Evolutionary conservation across 2,797 vertebrate genomes (phyloP).

Genomic region (Pachyuromys duprasi): DNA sequence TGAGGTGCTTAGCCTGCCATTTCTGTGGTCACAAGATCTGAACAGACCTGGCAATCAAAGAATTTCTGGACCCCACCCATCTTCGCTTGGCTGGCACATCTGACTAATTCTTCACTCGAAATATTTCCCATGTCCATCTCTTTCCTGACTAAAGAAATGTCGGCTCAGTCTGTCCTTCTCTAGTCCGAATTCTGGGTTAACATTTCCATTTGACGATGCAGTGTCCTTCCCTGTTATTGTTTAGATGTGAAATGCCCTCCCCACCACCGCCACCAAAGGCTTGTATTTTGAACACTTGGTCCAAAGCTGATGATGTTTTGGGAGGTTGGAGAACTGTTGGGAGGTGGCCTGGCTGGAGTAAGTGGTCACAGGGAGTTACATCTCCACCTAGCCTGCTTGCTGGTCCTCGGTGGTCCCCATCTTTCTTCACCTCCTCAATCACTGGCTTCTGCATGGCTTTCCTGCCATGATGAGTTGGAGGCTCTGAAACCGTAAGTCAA

Average conservation of each 20-base stretch:
- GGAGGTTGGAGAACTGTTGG: background rate
- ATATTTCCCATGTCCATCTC: background rate
- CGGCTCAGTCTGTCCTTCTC: background rate
- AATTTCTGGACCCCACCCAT: background rate
- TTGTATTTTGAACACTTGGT: background rate
- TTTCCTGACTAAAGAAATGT: background rate
- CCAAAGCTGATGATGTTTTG: background rate
- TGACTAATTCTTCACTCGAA: background rate
- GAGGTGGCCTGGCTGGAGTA: background rate
- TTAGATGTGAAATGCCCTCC: background rate
- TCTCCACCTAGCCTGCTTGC: background rate
- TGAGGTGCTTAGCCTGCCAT: background rate
- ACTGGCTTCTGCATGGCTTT: background rate
- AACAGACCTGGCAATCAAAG: background rate
- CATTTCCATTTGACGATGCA: background rate
- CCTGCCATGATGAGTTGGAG: accelerated
- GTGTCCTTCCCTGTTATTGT: background rate
- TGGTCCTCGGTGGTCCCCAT: background rate
- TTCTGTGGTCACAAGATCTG: background rate
- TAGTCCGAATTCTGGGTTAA: background rate
- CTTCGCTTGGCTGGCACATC: background rate
- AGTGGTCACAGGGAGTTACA: background rate
- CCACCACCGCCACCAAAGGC: background rate
- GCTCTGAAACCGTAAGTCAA: background rate
- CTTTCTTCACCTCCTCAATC: background rate